phyloP scores from a whole-genome alignment of 2,797 vertebrate species.

The Eurystomus glaucurus region DNA sequence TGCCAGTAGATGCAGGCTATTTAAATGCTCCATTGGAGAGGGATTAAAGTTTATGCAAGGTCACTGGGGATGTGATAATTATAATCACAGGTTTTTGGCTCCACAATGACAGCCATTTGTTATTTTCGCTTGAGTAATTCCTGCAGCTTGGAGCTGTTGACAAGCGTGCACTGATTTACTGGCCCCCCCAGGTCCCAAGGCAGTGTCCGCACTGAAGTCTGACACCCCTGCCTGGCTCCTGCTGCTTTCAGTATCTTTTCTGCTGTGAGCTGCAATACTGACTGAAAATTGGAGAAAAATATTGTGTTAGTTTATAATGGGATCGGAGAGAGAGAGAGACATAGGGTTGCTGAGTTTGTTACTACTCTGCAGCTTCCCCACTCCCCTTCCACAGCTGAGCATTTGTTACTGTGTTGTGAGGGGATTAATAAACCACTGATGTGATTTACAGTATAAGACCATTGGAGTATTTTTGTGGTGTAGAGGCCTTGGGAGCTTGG shows the following conservation, averaged over 20 bases:
- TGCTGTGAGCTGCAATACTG: slow-evolving; percentile 69
- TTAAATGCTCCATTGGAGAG: slow-evolving; percentile 99
- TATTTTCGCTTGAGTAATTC: slow-evolving; percentile 99
- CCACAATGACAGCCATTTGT: slow-evolving; percentile 99
- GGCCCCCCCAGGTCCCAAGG: slow-evolving; percentile 83
- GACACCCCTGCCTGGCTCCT: slow-evolving; percentile 78
- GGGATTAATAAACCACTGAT: slow-evolving; percentile 41
- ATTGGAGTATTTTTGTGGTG: slow-evolving; percentile 23
- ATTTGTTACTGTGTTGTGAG: slow-evolving; percentile 33
- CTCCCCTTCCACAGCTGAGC: background rate
- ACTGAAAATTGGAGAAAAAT: slow-evolving; percentile 78
- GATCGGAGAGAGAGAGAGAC: slow-evolving; percentile 62
- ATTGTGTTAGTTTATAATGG: slow-evolving; percentile 80
- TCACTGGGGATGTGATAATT: slow-evolving; percentile 99
- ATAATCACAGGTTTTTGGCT: slow-evolving; percentile 99
- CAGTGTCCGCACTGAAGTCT: slow-evolving; percentile 78
- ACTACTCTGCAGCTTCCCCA: slow-evolving; percentile 2
- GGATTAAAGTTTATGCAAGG: slow-evolving; percentile 99
- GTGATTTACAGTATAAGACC: slow-evolving; percentile 31
- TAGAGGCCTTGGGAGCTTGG: slow-evolving; percentile 32
- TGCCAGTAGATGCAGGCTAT: slow-evolving; percentile 91
- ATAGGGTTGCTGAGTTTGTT: slow-evolving; percentile 3
- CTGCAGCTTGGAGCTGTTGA: slow-evolving; percentile 94
- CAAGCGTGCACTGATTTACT: slow-evolving; percentile 99
- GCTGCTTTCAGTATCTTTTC: slow-evolving; percentile 81